Evolutionary conservation across 2,113 vertebrate species (phyloP).

Genomic region (Austrofundulus limnaeus): DNA sequence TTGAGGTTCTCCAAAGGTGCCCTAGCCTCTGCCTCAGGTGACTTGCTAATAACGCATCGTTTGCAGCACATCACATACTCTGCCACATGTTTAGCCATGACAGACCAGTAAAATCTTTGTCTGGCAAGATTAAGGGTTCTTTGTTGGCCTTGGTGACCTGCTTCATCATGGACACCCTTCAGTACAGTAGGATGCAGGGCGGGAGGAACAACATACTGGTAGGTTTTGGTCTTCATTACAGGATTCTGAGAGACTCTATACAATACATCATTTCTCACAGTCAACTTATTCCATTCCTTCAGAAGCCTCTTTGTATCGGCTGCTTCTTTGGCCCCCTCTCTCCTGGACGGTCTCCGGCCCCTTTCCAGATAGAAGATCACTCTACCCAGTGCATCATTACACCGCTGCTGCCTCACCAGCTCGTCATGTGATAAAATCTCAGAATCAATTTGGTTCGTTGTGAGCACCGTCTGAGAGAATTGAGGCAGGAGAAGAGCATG

Average conservation of each 20-base stretch:
- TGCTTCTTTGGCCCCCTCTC: not conserved
- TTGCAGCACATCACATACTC: not conserved
- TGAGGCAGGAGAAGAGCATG: too few relatives aligned
- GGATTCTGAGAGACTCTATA: not conserved
- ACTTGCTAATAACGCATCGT: constrained; percentile 1
- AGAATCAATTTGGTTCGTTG: not conserved
- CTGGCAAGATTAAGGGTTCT: not conserved
- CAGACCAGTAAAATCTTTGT: constrained; percentile 6
- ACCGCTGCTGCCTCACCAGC: not conserved
- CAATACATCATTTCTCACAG: not conserved
- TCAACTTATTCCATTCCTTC: not conserved
- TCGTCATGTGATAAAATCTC: not conserved
- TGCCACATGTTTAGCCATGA: not conserved
- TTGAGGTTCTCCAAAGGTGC: not conserved
- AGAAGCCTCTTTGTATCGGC: not conserved
- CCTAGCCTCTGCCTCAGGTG: constrained; percentile 5
- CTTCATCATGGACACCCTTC: constrained; percentile 4
- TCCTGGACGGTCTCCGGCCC: not conserved
- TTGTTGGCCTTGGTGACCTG: constrained; percentile 1
- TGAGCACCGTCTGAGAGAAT: too few relatives aligned
- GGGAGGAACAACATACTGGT: not conserved
- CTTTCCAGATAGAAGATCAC: not conserved
- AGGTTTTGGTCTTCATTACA: not conserved
- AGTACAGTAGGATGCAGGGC: not conserved
- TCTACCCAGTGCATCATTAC: not conserved